Conservation (phyloP, 2,113 vertebrate genomes). For the Dipodomys stephensi region DNA sequence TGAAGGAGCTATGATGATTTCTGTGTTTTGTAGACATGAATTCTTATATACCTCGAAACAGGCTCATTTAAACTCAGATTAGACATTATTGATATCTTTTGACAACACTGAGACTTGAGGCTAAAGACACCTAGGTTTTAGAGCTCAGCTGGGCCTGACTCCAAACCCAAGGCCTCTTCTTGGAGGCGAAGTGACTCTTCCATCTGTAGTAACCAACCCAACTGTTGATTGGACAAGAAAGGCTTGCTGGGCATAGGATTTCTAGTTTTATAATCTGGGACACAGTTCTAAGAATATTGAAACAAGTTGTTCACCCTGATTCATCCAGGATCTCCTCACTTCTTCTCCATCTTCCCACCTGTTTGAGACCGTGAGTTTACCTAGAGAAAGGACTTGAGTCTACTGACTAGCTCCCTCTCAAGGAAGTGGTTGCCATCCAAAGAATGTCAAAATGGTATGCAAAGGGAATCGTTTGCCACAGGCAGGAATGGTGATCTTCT, state of each 20-base stretch:
- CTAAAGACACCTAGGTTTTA: background rate
- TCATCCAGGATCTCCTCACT: background rate
- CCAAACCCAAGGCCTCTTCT: background rate
- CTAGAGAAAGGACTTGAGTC: background rate
- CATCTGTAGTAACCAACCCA: fast-evolving
- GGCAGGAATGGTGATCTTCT: background rate
- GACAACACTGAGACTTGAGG: background rate
- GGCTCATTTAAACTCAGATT: background rate
- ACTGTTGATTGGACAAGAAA: background rate
- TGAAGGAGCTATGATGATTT: background rate
- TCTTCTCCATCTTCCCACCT: background rate
- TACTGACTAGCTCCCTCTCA: background rate
- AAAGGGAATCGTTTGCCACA: background rate
- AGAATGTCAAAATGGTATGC: background rate
- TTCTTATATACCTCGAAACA: background rate
- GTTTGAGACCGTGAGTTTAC: background rate
- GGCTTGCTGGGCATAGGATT: fast-evolving
- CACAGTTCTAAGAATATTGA: background rate
- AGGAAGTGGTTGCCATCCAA: background rate
- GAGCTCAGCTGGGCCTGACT: background rate
- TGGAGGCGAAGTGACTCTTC: background rate
- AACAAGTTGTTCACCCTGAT: background rate
- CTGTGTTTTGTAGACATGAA: background rate
- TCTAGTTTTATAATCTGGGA: background rate
- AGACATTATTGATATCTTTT: no score